Evolutionary conservation across 2,113 vertebrate genomes (phyloP).

Genomic region (Pontoporia blainvillei): DNA sequence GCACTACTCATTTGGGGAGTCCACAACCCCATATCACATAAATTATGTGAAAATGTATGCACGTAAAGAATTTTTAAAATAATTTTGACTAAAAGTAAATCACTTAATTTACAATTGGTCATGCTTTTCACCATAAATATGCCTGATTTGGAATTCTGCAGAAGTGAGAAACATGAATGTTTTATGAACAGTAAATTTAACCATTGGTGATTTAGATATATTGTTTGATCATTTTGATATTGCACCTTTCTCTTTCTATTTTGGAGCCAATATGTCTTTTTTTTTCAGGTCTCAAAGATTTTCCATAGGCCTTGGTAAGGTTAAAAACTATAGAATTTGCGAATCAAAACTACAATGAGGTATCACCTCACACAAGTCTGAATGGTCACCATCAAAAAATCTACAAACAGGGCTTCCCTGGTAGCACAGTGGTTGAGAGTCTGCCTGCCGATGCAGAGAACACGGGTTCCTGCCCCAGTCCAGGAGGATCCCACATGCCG

Average conservation of each 20-base stretch:
- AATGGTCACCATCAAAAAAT: no score
- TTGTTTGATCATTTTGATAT: background rate
- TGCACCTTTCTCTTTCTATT: background rate
- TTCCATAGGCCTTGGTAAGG: background rate
- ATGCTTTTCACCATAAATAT: background rate
- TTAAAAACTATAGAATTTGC: background rate
- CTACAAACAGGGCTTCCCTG: no score
- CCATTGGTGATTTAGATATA: background rate
- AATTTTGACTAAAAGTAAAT: background rate
- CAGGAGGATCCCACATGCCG: no score
- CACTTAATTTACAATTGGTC: background rate
- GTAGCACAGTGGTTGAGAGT: no score
- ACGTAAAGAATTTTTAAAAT: background rate
- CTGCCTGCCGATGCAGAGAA: no score
- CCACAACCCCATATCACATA: background rate
- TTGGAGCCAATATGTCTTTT: background rate
- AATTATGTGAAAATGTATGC: background rate
- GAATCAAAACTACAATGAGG: no score
- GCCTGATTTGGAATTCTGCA: background rate
- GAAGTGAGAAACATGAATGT: background rate
- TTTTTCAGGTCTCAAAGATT: background rate
- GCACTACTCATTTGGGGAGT: background rate
- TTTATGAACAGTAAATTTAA: background rate
- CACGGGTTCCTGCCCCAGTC: no score
- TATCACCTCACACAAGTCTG: no score